Percentiles rank a stretch among this genome's conserved stretches.
phyloP scores from a whole-genome alignment of 2,888 invertebrate genomes.

The Drosophila koepferae region DNA sequence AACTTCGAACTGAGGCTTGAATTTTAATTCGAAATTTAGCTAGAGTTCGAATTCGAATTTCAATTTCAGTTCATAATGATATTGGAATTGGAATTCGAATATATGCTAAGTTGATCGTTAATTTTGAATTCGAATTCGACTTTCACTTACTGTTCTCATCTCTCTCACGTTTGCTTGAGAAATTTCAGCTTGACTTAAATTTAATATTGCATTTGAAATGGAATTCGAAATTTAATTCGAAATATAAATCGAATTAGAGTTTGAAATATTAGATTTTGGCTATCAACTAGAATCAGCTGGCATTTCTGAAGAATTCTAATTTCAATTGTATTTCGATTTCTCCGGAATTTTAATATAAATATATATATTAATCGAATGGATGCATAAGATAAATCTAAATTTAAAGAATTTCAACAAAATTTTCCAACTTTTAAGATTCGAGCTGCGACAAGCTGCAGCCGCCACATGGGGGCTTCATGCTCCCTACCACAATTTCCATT shows the following conservation, averaged over 20 bases:
- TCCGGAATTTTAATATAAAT: too few species aligned
- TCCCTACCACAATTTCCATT: slow-evolving; percentile 10
- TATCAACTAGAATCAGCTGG: background rate
- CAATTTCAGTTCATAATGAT: too few species aligned
- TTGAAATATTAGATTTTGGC: background rate
- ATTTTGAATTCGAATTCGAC: background rate
- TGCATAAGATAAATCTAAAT: background rate
- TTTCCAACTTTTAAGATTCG: background rate
- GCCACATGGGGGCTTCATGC: background rate
- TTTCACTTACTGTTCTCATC: too few species aligned
- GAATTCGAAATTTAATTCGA: too few species aligned
- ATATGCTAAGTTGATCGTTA: too few species aligned
- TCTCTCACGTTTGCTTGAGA: background rate
- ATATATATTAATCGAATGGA: too few species aligned
- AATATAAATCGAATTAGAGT: too few species aligned
- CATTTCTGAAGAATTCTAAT: background rate
- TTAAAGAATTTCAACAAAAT: background rate
- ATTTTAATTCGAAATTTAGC: too few species aligned
- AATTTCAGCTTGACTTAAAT: background rate
- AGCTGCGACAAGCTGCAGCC: background rate
- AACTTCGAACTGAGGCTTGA: too few species aligned
- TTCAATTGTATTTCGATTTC: background rate
- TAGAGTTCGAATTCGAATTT: too few species aligned
- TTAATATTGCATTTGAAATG: too few species aligned
- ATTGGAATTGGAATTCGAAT: too few species aligned